Base-by-base conservation (phyloP, 2,113 vertebrate species). In the Megaceryle maxima region DNA sequence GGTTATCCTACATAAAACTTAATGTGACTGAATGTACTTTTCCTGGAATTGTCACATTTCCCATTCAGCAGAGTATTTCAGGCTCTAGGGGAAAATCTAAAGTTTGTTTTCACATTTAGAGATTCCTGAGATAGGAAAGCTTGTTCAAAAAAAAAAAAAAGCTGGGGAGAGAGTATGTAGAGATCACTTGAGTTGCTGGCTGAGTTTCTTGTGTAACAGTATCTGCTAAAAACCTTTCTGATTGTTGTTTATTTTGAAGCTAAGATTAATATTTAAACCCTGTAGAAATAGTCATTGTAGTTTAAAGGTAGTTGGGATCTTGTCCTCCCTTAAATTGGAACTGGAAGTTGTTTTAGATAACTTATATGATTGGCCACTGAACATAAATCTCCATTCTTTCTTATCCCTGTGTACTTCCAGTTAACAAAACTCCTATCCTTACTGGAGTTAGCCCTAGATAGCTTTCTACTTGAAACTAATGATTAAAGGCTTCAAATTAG, bases 221-320 rank as follows among this genome's bases (percentile, higher is more conserved):
- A 6, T 31, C 16, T 92, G 56, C 60, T 31, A 46, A 29, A 84
- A 91, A 26, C 26, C 13, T 80, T 53, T 56, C 56, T 91, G 53
- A 63, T 11, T 37, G 39, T 55, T 95, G 39, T 55, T 95, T 84
- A 28, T 78, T 70, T 82, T 87, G 77, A 73, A 62, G 17, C 14
- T 44, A 57, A 19, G 62, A 66, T 96, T 96, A 94, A 79, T 97
- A 64, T 79, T 91, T 89, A 88, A 96, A 53, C 90, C 19, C 78
- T 0, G 13, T 22, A 87, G 43, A 85, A 75, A 48, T 72, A 73
- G 31, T 84, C 15, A 56, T 31, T 13, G 11, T 44, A 19, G 39
- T 87, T 83, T 68, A 64, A 78, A 90, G 26, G 26, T 78, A 50
- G 16, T 6, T 59, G 28, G 35, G 77, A 64, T 69, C 43, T 91